Base-by-base conservation (phyloP, 2,888 invertebrate genomes). In the Pogonocherus hispidulus region DNA sequence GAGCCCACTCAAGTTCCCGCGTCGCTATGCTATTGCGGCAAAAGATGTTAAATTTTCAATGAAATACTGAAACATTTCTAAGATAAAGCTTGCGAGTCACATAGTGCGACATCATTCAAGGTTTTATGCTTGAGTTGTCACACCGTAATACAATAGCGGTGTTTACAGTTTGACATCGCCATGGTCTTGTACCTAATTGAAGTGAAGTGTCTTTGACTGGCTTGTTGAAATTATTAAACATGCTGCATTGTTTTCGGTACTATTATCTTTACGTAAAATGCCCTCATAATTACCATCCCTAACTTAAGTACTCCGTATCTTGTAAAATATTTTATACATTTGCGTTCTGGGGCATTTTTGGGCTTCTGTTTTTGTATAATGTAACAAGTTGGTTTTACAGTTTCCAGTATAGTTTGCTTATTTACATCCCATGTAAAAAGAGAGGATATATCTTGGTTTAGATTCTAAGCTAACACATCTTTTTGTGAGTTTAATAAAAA, bases 91-190 rank as follows among this genome's bases (percentile, higher is more conserved):
- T 49, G 44, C 44, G 18, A 57, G 46, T 23, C 44, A 44, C 57
- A 57, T 23, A 57, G 57, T 57, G 44, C 9, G 57, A 22, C 57
- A 57, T 22, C 20, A 41, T 23, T 57, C 41, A 46, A 23, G 44
- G 57, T 57, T 57, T 57, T 57, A 51, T 22, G 16, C 66, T 67
- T 74, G 71, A 74, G 74, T 74, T 75, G 71, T 70, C 74, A 62
- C 68, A 70, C 67, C 47, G 66, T 71, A 71, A 72, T 73, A 79
- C 77, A 78, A 77, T 76, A 70, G 73, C 67, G 64, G 68, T 75
- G 79, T 79, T 77, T 76, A 76, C 74, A 76, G 75, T 77, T 74
- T 70, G 76, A 74, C 75, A 73, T 72, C 69, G 66, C 67, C 69
- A 67, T 71, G 67, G 73, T 75, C 74, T 76, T 74, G 76, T 73